These are phyloP conservation scores for Yponomeuta plumbellus DNA, from an alignment of 2,888 invertebrate species.

Conservation along the genomic window DNA sequence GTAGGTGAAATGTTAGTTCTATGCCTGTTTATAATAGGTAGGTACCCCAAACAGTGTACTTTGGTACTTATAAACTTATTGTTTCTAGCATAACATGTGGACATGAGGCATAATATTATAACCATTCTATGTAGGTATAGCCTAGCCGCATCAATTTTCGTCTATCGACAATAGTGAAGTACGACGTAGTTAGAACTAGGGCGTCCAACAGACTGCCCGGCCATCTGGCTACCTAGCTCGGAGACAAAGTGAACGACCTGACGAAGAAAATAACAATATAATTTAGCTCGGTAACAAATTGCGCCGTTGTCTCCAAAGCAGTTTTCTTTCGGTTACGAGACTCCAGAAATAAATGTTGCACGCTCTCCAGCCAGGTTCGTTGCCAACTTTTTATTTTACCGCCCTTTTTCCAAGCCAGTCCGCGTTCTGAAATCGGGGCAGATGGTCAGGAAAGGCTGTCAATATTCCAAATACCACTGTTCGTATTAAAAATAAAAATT, in stretches of 20 bases:
- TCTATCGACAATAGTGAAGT: background rate
- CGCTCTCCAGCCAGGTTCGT: slow-evolving; percentile 51
- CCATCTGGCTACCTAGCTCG: background rate
- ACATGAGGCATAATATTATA: background rate
- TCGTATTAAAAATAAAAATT: slow-evolving; percentile 25
- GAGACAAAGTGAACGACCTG: background rate
- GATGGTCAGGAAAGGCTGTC: slow-evolving; percentile 42
- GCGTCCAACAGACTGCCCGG: background rate
- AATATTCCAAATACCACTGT: slow-evolving; percentile 35
- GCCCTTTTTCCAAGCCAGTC: slow-evolving; percentile 51
- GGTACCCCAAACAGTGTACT: no score
- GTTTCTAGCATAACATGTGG: no score
- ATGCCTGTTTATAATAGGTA: no score
- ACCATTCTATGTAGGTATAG: background rate
- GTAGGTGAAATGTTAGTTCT: no score
- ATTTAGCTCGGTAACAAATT: background rate
- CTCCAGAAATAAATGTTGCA: slow-evolving; percentile 74
- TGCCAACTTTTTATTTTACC: slow-evolving; percentile 63
- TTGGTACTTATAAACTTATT: no score
- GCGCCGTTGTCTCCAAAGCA: slow-evolving; percentile 1
- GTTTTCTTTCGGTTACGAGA: slow-evolving; percentile 22
- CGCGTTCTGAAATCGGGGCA: slow-evolving; percentile 45
- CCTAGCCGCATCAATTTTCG: background rate
- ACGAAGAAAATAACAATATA: background rate
- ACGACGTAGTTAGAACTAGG: background rate